These are phyloP conservation scores for Matsumurasca onukii DNA, from an alignment of 1,140 invertebrate species.

Conservation along the genomic window DNA sequence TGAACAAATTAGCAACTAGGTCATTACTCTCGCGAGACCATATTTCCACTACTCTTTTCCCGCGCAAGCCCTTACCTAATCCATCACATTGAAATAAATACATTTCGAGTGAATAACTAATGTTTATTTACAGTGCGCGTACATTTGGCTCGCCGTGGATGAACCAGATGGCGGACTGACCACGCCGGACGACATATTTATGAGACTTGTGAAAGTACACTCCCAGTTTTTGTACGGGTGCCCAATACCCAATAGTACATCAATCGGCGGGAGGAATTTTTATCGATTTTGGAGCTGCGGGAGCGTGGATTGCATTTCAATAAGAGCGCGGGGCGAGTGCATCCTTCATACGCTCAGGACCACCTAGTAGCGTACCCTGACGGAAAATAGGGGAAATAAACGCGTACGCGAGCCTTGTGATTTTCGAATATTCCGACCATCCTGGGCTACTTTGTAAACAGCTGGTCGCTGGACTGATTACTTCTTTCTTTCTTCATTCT, in stretches of 20 bases:
- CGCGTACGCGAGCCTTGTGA: conserved; percentile 21
- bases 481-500: too few species aligned
- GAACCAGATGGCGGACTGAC: too few species aligned
- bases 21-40: too few species aligned
- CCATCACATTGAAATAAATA: too few species aligned
- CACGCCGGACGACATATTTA: conserved; percentile 20
- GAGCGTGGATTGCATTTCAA: neutral
- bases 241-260: conserved; percentile 24
- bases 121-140: too few species aligned
- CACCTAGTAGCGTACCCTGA: conserved; percentile 15
- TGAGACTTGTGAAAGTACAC: conserved; percentile 17
- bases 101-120: too few species aligned
- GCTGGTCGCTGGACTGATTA: too few species aligned
- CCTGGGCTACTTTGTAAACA: too few species aligned
- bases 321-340: neutral
- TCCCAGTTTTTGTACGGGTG: conserved; percentile 15
- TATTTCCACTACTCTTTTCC: too few species aligned
- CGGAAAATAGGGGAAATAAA: conserved; percentile 10
- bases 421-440: conserved; percentile 18
- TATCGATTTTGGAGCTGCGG: conserved; percentile 24
- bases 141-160: too few species aligned
- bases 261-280: conserved; percentile 23
- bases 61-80: too few species aligned
- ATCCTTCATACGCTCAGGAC: neutral
- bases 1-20: too few species aligned